phyloP scores from a whole-genome alignment of 92 coral and sea anemone species.

The Palythoa caribaeorum region DNA sequence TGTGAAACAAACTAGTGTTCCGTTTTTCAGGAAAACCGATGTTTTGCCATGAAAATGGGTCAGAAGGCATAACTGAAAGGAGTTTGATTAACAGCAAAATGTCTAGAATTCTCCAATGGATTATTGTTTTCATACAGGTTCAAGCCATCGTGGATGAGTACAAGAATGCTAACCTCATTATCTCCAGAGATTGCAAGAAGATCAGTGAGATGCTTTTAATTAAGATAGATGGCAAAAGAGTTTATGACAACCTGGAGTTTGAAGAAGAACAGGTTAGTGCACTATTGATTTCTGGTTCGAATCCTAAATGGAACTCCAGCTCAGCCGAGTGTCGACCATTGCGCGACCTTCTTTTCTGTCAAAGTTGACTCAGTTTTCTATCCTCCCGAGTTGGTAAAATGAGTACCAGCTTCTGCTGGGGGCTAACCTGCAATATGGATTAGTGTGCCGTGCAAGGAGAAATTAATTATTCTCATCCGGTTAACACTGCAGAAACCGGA shows the following conservation, averaged over 20 bases:
- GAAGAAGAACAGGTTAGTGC: constrained; percentile 95
- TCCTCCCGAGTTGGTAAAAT: too few species aligned
- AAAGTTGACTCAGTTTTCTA: too few species aligned
- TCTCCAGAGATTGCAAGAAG: constrained; percentile 94
- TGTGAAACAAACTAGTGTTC: too few species aligned
- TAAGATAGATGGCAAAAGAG: constrained; percentile 96
- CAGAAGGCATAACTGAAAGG: neutral
- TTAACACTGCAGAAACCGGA: too few species aligned
- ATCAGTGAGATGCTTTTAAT: constrained; percentile 98
- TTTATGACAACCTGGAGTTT: constrained; percentile 96
- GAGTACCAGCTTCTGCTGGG: too few species aligned
- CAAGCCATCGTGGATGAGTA: constrained; percentile 98
- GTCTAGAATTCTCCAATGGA: neutral
- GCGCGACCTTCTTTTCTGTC: too few species aligned
- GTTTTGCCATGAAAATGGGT: neutral
- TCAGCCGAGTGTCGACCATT: too few species aligned
- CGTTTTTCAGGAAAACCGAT: too few species aligned
- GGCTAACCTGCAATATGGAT: too few species aligned
- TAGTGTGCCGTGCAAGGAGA: too few species aligned
- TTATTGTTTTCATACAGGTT: constrained; percentile 61
- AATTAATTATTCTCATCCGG: too few species aligned
- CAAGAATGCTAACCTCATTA: constrained; percentile 97
- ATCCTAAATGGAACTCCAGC: too few species aligned
- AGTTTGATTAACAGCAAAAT: neutral
- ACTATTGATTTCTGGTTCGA: neutral